Evolutionary conservation across 2,888 invertebrate genomes (phyloP).

Genomic region (Catocala nupta): DNA sequence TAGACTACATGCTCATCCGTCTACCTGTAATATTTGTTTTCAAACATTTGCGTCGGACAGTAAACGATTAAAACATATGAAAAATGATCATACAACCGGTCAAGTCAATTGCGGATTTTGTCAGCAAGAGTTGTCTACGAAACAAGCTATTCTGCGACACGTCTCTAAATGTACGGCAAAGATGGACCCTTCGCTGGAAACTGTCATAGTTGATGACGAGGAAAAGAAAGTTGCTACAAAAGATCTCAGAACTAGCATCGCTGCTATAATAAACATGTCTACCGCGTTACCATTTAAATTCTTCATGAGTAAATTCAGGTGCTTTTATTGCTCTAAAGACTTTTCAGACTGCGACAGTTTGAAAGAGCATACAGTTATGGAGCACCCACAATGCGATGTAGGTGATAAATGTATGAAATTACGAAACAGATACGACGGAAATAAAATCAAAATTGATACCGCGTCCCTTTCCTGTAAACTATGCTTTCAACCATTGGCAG

Average conservation of each 20-base stretch:
- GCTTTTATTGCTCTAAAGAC: conserved; percentile 77
- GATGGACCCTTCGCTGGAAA: conserved; percentile 33
- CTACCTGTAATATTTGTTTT: conserved; percentile 73
- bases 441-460: conserved; percentile 73
- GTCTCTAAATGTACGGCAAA: conserved; percentile 62
- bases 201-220: conserved; percentile 46
- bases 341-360: conserved; percentile 69
- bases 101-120: conserved; percentile 70
- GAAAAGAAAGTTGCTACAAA: conserved; percentile 60
- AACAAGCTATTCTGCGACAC: conserved; percentile 69
- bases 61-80: conserved; percentile 71
- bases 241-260: conserved; percentile 66
- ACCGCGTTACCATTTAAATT: conserved; percentile 77
- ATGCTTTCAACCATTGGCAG: conserved; percentile 59
- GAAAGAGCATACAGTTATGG: conserved; percentile 66
- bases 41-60: conserved; percentile 63
- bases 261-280: conserved; percentile 73
- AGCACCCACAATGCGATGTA: conserved; percentile 73
- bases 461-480: conserved; percentile 68
- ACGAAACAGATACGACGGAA: conserved; percentile 67
- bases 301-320: conserved; percentile 72
- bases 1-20: conserved; percentile 64
- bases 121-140: conserved; percentile 63
- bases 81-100: conserved; percentile 61
- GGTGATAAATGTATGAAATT: conserved; percentile 69